Base-by-base conservation (phyloP, 2,888 invertebrate genomes). In the Chironomus tentans region DNA sequence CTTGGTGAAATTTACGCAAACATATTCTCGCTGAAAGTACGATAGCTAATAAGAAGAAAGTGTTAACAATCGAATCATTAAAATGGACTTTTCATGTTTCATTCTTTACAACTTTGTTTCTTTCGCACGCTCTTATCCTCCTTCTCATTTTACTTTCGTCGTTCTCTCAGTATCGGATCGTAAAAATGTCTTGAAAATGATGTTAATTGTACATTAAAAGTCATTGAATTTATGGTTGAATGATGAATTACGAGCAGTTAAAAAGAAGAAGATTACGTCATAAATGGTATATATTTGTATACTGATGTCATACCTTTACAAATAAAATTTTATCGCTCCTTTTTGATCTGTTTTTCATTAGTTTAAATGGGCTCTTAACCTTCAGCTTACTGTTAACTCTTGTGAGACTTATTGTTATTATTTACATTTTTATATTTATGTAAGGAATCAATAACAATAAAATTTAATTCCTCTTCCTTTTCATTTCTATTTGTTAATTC, bases 131-230 rank as follows among this genome's bases (percentile, higher is more conserved):
- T n/a, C 56, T 38, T 38, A 28, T 38, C 38, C 28, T 28, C 28
- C 28, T 28, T 28, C 28, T 28, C 28, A 24, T 24, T 28, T 38
- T 38, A 38, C 38, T 38, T 38, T 10, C 10, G 7, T 38, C 10
- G 38, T 38, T 38, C 38, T 38, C 10, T 38, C 38, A 10, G 38
- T 38, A 21, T 21, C 18, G n/a, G 28, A 38, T 71, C 71, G 50
- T 71, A 71, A 71, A 71, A 46, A 50, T 24, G 24, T 70, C 47
- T 70, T 70, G 15, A 47, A 38, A 47, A 21, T 7, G 18, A 46
- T 46, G 70, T 71, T 71, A 71, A 71, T 50, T 71, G 71, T 71
- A 50, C 50, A 71, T 50, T 71, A 71, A 71, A 71, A 48, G 71
- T 71, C 71, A 56, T 24, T 71, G 50, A 24, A 50, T 71, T 71